These are phyloP conservation scores for Drosophila engyochracea DNA, from an alignment of 2,888 invertebrate species.

Conservation along the genomic window DNA sequence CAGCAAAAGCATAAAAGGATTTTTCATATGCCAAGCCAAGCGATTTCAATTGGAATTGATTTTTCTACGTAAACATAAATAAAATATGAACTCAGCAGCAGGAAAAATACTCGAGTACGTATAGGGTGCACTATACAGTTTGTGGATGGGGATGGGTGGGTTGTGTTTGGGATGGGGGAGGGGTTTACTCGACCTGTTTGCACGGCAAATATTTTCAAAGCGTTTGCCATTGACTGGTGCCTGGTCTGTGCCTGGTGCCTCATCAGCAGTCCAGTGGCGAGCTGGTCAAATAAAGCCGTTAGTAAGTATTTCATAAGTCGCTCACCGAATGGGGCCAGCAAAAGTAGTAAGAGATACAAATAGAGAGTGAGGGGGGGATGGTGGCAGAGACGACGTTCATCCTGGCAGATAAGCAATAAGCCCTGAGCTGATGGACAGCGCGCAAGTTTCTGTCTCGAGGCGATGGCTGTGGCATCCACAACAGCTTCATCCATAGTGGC, in stretches of 20 bases:
- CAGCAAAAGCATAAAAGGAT: constrained; percentile 70
- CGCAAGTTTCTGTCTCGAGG: constrained; percentile 61
- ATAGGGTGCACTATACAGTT: constrained; percentile 22
- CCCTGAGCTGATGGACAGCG: constrained; percentile 77
- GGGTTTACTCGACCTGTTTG: constrained; percentile 32
- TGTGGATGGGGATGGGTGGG: background rate
- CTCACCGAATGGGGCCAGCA: constrained; percentile 26
- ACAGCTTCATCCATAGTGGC: constrained; percentile 5
- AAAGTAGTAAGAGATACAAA: background rate
- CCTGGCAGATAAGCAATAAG: constrained; percentile 78
- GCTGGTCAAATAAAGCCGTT: constrained; percentile 81
- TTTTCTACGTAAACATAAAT: constrained; percentile 80
- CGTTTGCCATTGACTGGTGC: constrained; percentile 25
- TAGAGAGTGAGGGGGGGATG: background rate
- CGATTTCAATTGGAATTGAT: constrained; percentile 74
- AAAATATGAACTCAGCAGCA: constrained; percentile 71
- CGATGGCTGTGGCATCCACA: constrained; percentile 12
- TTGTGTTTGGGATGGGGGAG: background rate
- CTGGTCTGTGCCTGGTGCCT: constrained; percentile 21
- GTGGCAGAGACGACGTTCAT: constrained; percentile 32
- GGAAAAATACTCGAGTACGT: constrained; percentile 5
- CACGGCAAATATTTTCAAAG: constrained; percentile 71
- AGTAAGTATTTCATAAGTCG: constrained; percentile 79
- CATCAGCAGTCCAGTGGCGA: constrained; percentile 76
- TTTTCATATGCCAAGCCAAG: constrained; percentile 51